These are phyloP conservation scores for Cryptus armator DNA, from an alignment of 2,888 invertebrate genomes.

Conservation along the genomic window DNA sequence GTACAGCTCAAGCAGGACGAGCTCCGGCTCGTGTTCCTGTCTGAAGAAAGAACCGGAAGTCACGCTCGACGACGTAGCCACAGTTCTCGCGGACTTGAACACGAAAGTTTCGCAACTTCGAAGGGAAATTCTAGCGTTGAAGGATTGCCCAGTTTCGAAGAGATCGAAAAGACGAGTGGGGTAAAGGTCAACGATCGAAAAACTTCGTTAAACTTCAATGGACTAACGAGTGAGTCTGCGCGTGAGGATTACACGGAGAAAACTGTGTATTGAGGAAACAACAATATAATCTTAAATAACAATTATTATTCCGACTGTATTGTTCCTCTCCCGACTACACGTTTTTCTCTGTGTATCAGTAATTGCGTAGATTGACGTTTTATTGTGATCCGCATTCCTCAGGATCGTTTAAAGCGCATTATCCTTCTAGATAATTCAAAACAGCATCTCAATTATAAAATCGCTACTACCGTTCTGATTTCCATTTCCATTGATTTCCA, in stretches of 20 bases:
- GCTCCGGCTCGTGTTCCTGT: constrained; percentile 12
- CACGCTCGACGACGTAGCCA: constrained; percentile 66
- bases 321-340: too few species aligned
- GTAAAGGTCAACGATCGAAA: constrained; percentile 65
- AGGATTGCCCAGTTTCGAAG: constrained; percentile 25
- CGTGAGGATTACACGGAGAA: background rate
- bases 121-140: constrained; percentile 65
- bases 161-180: constrained; percentile 44
- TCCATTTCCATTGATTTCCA: too few species aligned
- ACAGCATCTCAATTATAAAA: too few species aligned
- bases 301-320: background rate
- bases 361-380: too few species aligned
- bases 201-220: constrained; percentile 50
- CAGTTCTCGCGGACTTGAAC: constrained; percentile 64
- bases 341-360: too few species aligned
- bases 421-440: too few species aligned
- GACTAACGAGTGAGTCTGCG: constrained; percentile 60
- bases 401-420: too few species aligned
- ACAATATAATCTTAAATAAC: background rate
- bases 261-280: too few species aligned
- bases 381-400: too few species aligned
- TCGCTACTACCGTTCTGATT: too few species aligned
- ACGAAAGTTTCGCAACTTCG: constrained; percentile 68
- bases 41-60: constrained; percentile 47
- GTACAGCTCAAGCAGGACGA: constrained; percentile 15